Evolutionary conservation across 2,797 vertebrate species (phyloP).

Genomic region (Erithacus rubecula): DNA sequence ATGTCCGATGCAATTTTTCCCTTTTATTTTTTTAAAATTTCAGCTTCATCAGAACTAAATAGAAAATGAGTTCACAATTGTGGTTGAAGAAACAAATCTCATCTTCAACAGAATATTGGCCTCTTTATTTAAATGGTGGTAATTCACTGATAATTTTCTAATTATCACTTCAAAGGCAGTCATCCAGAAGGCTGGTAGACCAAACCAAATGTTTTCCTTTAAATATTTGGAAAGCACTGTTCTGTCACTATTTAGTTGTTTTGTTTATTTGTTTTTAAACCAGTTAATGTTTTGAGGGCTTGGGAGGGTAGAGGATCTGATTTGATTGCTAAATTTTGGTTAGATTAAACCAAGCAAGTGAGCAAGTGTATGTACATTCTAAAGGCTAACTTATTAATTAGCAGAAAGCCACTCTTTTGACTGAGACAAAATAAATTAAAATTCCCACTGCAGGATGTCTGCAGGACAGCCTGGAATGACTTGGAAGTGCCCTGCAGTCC

Average conservation of each 20-base stretch:
- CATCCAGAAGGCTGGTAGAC: not conserved
- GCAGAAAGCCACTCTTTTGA: not conserved
- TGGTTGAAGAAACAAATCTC: not conserved
- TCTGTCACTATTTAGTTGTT: not conserved
- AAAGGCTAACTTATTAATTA: not conserved
- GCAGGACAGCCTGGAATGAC: not conserved
- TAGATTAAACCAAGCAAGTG: not conserved
- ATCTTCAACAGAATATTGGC: not conserved
- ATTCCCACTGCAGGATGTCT: not conserved
- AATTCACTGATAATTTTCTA: not conserved
- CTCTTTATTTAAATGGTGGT: not conserved
- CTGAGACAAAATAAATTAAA: not conserved
- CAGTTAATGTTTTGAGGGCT: accelerated
- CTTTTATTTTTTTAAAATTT: not conserved
- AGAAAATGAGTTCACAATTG: not conserved
- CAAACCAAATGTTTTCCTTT: not conserved
- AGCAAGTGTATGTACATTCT: accelerated
- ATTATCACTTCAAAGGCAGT: not conserved
- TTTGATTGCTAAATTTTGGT: not conserved
- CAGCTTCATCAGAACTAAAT: not conserved
- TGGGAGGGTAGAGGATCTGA: too few relatives aligned
- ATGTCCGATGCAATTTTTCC: accelerated
- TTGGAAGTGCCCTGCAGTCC: accelerated
- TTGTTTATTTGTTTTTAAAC: not conserved
- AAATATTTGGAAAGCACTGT: not conserved